A percentile compares a stretch with the other conserved stretches of the same genome.
Evolutionary conservation across 1,140 invertebrate species (phyloP).

Genomic region (Megathymus violae): DNA sequence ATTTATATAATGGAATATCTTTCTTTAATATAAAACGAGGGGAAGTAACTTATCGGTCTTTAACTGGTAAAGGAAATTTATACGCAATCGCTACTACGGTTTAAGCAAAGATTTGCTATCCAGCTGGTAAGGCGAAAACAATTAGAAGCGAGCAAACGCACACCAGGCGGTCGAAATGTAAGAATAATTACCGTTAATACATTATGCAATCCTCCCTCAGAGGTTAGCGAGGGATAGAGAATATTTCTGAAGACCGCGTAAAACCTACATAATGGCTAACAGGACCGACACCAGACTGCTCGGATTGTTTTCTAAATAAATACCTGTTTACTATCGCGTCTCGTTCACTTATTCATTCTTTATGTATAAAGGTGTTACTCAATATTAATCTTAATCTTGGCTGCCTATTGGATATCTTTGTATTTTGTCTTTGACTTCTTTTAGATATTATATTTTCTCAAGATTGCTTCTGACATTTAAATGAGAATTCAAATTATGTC

Average conservation of each 20-base stretch:
- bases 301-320: conserved; percentile 38
- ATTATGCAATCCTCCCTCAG: conserved; percentile 69
- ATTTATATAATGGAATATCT: too few relatives aligned
- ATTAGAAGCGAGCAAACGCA: conserved; percentile 48
- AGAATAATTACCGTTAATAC: conserved; percentile 76
- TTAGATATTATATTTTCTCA: too few relatives aligned
- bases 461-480: too few relatives aligned
- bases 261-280: conserved; percentile 47
- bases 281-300: conserved; percentile 32
- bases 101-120: conserved; percentile 28
- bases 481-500: too few relatives aligned
- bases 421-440: conserved; percentile 21
- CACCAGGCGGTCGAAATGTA: conserved; percentile 53
- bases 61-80: neutral
- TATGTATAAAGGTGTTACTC: too few relatives aligned
- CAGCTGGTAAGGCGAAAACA: conserved; percentile 51
- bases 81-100: neutral
- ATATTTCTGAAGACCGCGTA: conserved; percentile 49
- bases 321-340: conserved; percentile 33
- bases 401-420: conserved; percentile 11
- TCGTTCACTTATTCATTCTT: conserved; percentile 10
- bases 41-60: neutral
- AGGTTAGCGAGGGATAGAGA: conserved; percentile 48
- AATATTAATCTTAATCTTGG: conserved; percentile 25
- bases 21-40: too few relatives aligned